Percentiles rank a stretch among this genome's conserved stretches.
Conservation (phyloP, 2,888 invertebrate genomes). For the Drosophila pseudotalamancana region DNA sequence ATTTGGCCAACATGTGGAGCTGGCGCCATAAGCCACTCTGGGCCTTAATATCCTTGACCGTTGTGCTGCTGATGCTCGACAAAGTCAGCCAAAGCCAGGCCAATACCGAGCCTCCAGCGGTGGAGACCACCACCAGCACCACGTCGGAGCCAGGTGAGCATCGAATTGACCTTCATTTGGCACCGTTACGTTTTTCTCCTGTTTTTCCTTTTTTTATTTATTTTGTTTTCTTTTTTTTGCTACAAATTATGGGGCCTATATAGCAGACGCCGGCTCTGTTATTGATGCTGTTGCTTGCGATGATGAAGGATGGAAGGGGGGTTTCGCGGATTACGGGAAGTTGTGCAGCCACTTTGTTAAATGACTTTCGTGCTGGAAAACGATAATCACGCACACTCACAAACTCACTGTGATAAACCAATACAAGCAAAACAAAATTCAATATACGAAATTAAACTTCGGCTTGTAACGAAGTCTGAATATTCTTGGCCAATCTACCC, state of each 20-base stretch:
- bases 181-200: slow-evolving; percentile 6
- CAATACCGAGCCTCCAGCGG: slow-evolving; percentile 61
- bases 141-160: slow-evolving; percentile 81
- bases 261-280: slow-evolving; percentile 17
- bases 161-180: slow-evolving; percentile 51
- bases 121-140: slow-evolving; percentile 76
- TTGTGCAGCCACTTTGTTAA: slow-evolving; percentile 63
- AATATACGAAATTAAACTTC: slow-evolving; percentile 11
- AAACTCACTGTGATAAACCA: slow-evolving; percentile 5
- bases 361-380: slow-evolving; percentile 61
- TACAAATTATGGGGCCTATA: slow-evolving; percentile 37
- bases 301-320: not conserved
- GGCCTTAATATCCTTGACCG: slow-evolving; percentile 75
- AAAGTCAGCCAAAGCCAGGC: slow-evolving; percentile 65
- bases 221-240: slow-evolving; percentile 2
- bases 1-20: slow-evolving; percentile 63
- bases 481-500: slow-evolving; percentile 8
- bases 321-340: no score
- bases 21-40: slow-evolving; percentile 80
- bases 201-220: not conserved
- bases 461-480: slow-evolving; percentile 5
- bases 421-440: slow-evolving; percentile 3
- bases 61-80: slow-evolving; percentile 75
- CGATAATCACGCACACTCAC: slow-evolving; percentile 55
- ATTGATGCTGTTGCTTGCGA: slow-evolving; percentile 43